A percentile compares a stretch with the other conserved stretches of the same genome.
phyloP scores from a whole-genome alignment of 2,888 invertebrate species.

The Margaritifera margaritifera region DNA sequence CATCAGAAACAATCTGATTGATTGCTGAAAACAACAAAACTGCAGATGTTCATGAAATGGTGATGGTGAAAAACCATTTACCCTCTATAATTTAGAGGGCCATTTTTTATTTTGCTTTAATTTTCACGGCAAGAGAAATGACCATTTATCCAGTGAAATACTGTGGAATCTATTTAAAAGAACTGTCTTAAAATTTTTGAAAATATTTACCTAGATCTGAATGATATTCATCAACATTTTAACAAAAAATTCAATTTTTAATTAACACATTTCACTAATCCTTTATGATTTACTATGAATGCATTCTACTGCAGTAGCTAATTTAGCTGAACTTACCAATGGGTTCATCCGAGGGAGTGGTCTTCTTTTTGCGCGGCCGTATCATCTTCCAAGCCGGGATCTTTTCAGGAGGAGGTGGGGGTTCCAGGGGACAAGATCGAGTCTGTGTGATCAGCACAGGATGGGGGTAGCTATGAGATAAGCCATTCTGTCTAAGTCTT shows the following conservation, averaged over 20 bases:
- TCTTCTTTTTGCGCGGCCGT: slow-evolving; percentile 68
- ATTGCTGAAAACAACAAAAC: too few relatives aligned
- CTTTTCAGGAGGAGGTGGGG: slow-evolving; percentile 69
- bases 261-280: background rate
- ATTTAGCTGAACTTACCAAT: slow-evolving; percentile 40
- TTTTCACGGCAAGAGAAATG: too few relatives aligned
- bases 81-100: too few relatives aligned
- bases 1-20: too few relatives aligned
- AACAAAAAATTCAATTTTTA: background rate
- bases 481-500: slow-evolving; percentile 66
- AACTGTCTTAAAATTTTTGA: too few relatives aligned
- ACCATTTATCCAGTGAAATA: too few relatives aligned
- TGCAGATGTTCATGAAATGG: too few relatives aligned
- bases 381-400: slow-evolving; percentile 73
- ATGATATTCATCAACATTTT: too few relatives aligned
- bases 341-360: slow-evolving; percentile 69
- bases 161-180: too few relatives aligned
- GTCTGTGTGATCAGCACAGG: slow-evolving; percentile 71
- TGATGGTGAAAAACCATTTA: too few relatives aligned
- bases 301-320: background rate
- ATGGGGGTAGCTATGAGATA: slow-evolving; percentile 71
- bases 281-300: background rate
- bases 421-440: slow-evolving; percentile 71
- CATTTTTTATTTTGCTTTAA: too few relatives aligned
- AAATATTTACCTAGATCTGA: too few relatives aligned